These are phyloP conservation scores for Notospermus geniculatus DNA, from an alignment of 1,140 invertebrate genomes.

Conservation along the genomic window DNA sequence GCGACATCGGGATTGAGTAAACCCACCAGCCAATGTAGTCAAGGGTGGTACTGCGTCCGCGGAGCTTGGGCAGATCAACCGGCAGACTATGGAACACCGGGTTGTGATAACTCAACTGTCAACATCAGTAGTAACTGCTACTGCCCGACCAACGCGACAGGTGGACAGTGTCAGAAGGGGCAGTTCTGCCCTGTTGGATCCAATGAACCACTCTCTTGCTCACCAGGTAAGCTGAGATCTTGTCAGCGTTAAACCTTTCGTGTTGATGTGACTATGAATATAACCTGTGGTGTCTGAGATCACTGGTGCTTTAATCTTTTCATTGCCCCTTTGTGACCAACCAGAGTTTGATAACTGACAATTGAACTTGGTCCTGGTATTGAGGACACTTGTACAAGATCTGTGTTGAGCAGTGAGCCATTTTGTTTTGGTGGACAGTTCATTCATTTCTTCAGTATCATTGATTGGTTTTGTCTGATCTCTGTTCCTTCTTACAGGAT, in stretches of 20 bases:
- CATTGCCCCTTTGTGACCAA: no score
- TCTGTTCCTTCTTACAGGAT: constrained; percentile 27
- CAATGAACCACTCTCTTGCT: constrained; percentile 31
- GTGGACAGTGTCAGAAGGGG: constrained; percentile 45
- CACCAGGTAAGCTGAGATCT: constrained; percentile 32
- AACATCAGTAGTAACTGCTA: constrained; percentile 26
- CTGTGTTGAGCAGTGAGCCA: no score
- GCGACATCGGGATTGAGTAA: constrained; percentile 32
- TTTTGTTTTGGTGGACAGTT: no score
- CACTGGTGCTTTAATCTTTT: no score
- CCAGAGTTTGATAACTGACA: no score
- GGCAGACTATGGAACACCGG: constrained; percentile 32
- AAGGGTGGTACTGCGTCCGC: constrained; percentile 47
- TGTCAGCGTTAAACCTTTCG: no score
- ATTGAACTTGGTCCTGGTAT: no score
- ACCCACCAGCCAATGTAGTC: constrained; percentile 36
- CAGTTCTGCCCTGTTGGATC: constrained; percentile 46
- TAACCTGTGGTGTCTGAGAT: no score
- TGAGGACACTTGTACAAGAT: no score
- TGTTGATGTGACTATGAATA: no score
- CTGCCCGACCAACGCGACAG: constrained; percentile 45
- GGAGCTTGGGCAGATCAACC: constrained; percentile 42
- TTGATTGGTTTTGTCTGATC: no score
- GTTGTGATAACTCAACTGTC: constrained; percentile 12
- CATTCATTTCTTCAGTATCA: no score